Evolutionary conservation across 1,140 invertebrate genomes (phyloP), one percentile per base, ranked within the genome.

Genomic region (Drosophila auraria): DNA sequence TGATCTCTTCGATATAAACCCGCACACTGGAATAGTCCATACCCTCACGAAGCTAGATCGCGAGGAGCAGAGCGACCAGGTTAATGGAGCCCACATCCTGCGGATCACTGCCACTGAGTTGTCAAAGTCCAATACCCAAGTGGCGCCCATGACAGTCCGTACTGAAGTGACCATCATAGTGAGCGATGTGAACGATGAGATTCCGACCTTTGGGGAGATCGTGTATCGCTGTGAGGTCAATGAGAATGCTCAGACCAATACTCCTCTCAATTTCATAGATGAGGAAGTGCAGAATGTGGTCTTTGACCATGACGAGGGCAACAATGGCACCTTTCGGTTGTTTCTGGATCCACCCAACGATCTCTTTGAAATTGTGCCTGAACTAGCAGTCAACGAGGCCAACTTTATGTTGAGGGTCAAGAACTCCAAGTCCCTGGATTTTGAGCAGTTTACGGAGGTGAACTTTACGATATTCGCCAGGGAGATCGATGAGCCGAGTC

Each of bases 151-250:
- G 1, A 96, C 95, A 58, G 96, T 96, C 1, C 96, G 95, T 8
- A 99, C 98, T 1, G 97, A 99, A 93, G 96, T 99, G 0, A 99
- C 98, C 1, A 95, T 99, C 38, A 97, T 98, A 63, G 94, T 99
- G 9, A 96, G 96, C n/a, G 98, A 99, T 94, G 96, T 99, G 1
- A 99, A 99, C 92, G 98, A 99, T 94, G 98, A 99, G 94, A 96
- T 95, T 3, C 98, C 98, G 8, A 95, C 94, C 44, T 99, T 99
- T 92, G 94, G 96, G 44, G 97, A 96, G 83, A 80, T 93, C 0
- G 93, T 94, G 62, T 99, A 99, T 93, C 94, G 96, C 17, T 98
- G 97, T 33, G 97, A 98, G 94, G 96, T 99, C 38, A 95, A 97
- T 47, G 98, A 99, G 94, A 98, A 99, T 93, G 96, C 98, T 51